Percentiles rank a stretch among this genome's conserved stretches.
phyloP scores from a whole-genome alignment of 1,140 invertebrate species.

The Oedothorax gibbosus region DNA sequence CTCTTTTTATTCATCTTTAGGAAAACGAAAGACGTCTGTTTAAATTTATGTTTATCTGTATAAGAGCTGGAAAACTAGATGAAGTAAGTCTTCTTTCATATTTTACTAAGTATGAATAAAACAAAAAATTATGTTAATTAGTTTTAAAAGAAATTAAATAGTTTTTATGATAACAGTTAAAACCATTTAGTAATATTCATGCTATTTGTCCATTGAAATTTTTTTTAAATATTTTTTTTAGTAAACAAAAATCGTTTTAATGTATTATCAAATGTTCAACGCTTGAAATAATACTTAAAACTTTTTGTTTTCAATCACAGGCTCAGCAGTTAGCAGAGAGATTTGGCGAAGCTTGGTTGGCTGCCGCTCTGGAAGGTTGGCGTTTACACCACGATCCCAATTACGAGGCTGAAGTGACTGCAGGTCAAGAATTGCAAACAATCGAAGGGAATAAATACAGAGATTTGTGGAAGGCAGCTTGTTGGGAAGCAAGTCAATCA shows the following conservation, averaged over 20 bases:
- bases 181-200: not conserved
- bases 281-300: not conserved
- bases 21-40: constrained; percentile 86
- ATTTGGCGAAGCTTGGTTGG: constrained; percentile 89
- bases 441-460: constrained; percentile 86
- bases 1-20: constrained; percentile 63
- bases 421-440: constrained; percentile 70
- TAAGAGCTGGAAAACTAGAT: constrained; percentile 86
- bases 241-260: not conserved
- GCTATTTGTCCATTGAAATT: not conserved
- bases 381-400: constrained; percentile 86
- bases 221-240: not conserved
- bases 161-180: not conserved
- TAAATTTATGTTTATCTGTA: constrained; percentile 78
- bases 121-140: not conserved
- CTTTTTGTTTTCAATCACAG: constrained; percentile 61
- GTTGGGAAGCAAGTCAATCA: constrained; percentile 79
- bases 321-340: constrained; percentile 85
- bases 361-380: constrained; percentile 91
- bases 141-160: not conserved
- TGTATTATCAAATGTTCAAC: too few relatives aligned
- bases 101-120: not conserved
- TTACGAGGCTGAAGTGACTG: constrained; percentile 70
- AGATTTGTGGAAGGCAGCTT: constrained; percentile 90
- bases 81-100: constrained; percentile 72